phyloP scores from a whole-genome alignment of 2,888 invertebrate genomes.

The Hypsopygia costalis region DNA sequence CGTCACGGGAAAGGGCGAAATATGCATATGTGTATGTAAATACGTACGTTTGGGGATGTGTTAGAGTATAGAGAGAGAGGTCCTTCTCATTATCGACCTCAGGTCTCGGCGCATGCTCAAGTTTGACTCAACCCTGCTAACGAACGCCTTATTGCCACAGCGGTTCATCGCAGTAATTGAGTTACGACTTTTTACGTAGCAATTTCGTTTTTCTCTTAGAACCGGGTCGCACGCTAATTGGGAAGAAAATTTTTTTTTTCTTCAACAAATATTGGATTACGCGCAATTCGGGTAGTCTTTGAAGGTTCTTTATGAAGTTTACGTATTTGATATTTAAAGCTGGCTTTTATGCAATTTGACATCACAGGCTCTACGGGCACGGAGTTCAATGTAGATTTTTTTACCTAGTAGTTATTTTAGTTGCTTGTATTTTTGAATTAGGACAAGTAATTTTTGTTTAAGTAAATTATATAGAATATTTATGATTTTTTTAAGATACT shows the following conservation, averaged over 20 bases:
- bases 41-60: slow-evolving; percentile 78
- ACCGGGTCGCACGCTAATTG: slow-evolving; percentile 73
- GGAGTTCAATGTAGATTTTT: no score
- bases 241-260: slow-evolving; percentile 60
- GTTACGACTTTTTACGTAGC: slow-evolving; percentile 80
- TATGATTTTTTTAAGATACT: no score
- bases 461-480: no score
- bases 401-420: no score
- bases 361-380: slow-evolving; percentile 9
- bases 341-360: slow-evolving; percentile 6
- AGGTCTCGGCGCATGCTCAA: slow-evolving; percentile 80
- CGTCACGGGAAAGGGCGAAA: slow-evolving; percentile 54
- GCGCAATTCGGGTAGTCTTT: slow-evolving; percentile 67
- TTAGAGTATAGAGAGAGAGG: slow-evolving; percentile 73
- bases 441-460: no score
- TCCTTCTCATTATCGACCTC: slow-evolving; percentile 80
- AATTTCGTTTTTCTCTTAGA: slow-evolving; percentile 77
- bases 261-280: slow-evolving; percentile 73
- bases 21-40: slow-evolving; percentile 80
- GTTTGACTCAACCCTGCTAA: slow-evolving; percentile 60
- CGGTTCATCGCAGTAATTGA: slow-evolving; percentile 78
- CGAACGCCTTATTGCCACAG: slow-evolving; percentile 78
- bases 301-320: slow-evolving; percentile 46
- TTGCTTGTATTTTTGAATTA: no score
- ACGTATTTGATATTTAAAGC: slow-evolving; percentile 9